Conservation (phyloP, 2,797 vertebrate genomes). For the Pangasius mekongensis region DNA sequence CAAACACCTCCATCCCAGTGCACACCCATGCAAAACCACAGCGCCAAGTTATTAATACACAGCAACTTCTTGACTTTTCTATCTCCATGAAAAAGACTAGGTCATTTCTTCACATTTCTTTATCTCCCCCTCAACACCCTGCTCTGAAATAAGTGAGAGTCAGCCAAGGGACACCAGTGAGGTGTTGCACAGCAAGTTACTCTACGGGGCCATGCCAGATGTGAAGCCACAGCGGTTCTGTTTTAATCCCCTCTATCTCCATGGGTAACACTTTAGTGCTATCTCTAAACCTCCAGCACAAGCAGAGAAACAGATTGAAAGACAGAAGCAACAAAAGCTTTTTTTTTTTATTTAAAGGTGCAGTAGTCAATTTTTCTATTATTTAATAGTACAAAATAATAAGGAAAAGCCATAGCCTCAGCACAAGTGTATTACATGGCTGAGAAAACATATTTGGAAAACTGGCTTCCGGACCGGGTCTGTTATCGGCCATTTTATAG, state of each 20-base stretch:
- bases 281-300: constrained; percentile 6
- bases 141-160: constrained; percentile 22
- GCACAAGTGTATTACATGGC: background rate
- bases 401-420: background rate
- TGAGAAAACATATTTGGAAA: background rate
- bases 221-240: constrained; percentile 36
- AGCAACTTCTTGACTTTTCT: background rate
- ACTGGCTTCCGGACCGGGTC: background rate
- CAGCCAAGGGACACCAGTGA: constrained; percentile 32
- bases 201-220: constrained; percentile 40
- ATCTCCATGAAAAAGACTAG: background rate
- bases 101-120: constrained; percentile 4
- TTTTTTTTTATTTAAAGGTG: background rate
- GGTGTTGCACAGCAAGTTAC: constrained; percentile 15
- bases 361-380: background rate
- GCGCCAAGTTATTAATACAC: background rate
- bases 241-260: constrained; percentile 38
- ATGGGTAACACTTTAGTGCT: constrained; percentile 16
- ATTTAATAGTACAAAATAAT: background rate
- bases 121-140: background rate
- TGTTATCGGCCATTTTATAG: background rate
- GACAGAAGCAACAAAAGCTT: background rate
- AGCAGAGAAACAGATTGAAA: constrained; percentile 10
- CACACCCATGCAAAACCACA: no score
- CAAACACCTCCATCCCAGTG: background rate